A percentile compares a stretch with the other conserved stretches of the same genome.
Conservation (phyloP, 1,140 invertebrate species). For the Conus ventricosus region DNA sequence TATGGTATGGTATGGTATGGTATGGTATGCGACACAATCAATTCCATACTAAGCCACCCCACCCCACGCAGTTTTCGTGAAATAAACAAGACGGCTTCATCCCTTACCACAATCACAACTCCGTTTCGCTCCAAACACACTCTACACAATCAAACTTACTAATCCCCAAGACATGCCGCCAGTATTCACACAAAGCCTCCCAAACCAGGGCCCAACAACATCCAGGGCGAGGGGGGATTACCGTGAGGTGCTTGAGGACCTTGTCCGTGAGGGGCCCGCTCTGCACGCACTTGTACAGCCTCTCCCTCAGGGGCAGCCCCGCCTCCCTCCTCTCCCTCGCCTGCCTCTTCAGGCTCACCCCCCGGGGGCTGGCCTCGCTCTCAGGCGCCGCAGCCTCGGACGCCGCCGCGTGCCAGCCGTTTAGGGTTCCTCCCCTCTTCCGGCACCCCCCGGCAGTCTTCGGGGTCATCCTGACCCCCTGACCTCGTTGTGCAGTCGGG, state of each 20-base stretch:
- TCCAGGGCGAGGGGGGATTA: slow-evolving; percentile 22
- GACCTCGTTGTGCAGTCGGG: too few relatives aligned
- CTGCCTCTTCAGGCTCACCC: not conserved
- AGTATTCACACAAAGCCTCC: too few relatives aligned
- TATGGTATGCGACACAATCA: not conserved
- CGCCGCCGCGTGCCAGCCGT: not conserved
- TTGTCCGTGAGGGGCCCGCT: slow-evolving; percentile 38
- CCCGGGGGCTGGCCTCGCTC: not conserved
- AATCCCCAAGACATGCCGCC: too few relatives aligned
- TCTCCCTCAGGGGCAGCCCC: slow-evolving; percentile 35
- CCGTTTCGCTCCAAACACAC: too few relatives aligned
- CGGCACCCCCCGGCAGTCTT: not conserved
- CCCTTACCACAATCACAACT: too few relatives aligned
- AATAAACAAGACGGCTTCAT: too few relatives aligned
- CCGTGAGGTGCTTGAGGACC: slow-evolving; percentile 41
- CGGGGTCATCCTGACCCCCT: too few relatives aligned
- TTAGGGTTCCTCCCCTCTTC: not conserved
- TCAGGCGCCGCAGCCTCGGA: not conserved
- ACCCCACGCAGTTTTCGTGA: too few relatives aligned
- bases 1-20: slow-evolving; percentile 32
- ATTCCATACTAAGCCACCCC: too few relatives aligned
- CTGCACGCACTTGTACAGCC: slow-evolving; percentile 39
- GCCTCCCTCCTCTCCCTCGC: not conserved
- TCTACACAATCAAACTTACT: too few relatives aligned
- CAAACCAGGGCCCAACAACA: too few relatives aligned